Conservation (phyloP, 2,888 invertebrate genomes). For the Tachystola acroxantha region DNA sequence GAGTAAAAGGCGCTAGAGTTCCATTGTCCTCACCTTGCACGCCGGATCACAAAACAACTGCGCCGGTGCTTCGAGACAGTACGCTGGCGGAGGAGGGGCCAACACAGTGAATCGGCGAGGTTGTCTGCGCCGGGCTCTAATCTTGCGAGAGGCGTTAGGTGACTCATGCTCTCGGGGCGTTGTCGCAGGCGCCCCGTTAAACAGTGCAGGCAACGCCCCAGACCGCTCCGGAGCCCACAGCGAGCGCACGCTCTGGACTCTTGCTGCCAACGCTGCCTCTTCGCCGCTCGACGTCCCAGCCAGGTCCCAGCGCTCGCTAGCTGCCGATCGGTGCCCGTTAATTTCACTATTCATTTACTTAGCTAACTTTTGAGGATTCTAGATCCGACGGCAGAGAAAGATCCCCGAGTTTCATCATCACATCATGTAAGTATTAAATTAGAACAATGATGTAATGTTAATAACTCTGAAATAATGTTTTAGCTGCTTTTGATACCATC, state of each 20-base stretch:
- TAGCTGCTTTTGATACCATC: no score
- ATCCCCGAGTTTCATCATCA: no score
- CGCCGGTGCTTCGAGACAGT: constrained; percentile 54
- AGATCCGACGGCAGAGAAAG: no score
- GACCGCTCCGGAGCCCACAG: constrained; percentile 37
- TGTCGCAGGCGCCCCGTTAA: no score
- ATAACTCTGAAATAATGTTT: no score
- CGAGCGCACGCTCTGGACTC: constrained; percentile 42
- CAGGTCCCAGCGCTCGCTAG: constrained; percentile 73
- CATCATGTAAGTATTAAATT: no score
- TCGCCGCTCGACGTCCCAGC: constrained; percentile 45
- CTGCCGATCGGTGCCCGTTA: constrained; percentile 72
- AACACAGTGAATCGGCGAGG: constrained; percentile 45
- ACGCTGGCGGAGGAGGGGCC: constrained; percentile 51
- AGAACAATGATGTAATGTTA: no score
- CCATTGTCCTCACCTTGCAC: constrained; percentile 54
- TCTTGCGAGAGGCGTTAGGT: constrained; percentile 52
- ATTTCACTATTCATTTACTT: constrained; percentile 14
- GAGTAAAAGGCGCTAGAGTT: no score
- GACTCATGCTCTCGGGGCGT: constrained; percentile 27
- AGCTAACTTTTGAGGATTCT: no score
- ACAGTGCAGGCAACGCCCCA: constrained; percentile 11
- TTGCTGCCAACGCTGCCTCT: constrained; percentile 50
- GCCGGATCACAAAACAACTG: constrained; percentile 63
- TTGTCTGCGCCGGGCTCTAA: constrained; percentile 58